Percentiles rank a stretch among this genome's conserved stretches.
phyloP scores from a whole-genome alignment of 2,888 invertebrate species.

The Dromius quadrimaculatus region DNA sequence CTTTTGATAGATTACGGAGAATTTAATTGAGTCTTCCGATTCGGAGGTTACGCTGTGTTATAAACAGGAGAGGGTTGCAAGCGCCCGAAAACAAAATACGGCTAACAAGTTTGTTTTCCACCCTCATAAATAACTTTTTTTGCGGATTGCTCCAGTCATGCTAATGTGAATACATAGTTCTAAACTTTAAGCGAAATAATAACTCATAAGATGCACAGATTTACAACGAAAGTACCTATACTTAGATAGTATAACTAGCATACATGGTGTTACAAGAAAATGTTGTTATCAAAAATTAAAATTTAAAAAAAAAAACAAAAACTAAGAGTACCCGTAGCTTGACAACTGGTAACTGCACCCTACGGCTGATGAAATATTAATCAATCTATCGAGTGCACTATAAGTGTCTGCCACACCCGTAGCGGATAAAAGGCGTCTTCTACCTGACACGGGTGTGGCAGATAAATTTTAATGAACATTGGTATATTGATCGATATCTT shows the following conservation, averaged over 20 bases:
- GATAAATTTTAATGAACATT: too few species aligned
- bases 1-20: slow-evolving; percentile 33
- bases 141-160: slow-evolving; percentile 25
- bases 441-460: too few species aligned
- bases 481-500: too few species aligned
- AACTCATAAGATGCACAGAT: neutral
- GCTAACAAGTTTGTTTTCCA: slow-evolving; percentile 30
- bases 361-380: too few species aligned
- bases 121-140: slow-evolving; percentile 35
- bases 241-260: too few species aligned
- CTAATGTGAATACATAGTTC: slow-evolving; percentile 35
- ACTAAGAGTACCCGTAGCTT: neutral
- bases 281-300: too few species aligned
- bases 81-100: slow-evolving; percentile 19
- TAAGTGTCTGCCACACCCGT: too few species aligned
- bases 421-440: too few species aligned
- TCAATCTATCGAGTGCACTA: too few species aligned
- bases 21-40: slow-evolving; percentile 36
- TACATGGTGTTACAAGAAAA: too few species aligned
- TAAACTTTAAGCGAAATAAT: slow-evolving; percentile 18
- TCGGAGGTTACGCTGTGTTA: slow-evolving; percentile 2
- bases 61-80: neutral
- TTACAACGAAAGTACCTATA: too few species aligned
- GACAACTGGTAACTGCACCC: too few species aligned
- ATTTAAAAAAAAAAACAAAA: neutral